Evolutionary conservation across 1,140 invertebrate genomes (phyloP).

Genomic region (Drosophila ananassae): DNA sequence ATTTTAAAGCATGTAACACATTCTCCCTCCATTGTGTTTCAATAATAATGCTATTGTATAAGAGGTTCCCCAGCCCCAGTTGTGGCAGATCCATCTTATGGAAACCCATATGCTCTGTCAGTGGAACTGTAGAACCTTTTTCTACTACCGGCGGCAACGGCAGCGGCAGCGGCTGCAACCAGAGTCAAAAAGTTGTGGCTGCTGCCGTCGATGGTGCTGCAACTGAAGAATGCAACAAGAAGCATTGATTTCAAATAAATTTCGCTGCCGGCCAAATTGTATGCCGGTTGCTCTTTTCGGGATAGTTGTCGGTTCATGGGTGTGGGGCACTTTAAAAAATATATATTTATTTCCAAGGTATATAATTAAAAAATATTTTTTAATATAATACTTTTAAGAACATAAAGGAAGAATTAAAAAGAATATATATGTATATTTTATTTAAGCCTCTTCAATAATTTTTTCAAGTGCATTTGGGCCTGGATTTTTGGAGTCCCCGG

Average conservation of each 20-base stretch:
- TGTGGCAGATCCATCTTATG: not conserved
- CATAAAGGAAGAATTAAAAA: not conserved
- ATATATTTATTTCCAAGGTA: not conserved
- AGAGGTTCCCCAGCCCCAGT: not conserved
- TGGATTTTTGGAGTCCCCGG: conserved; percentile 14
- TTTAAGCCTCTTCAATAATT: not conserved
- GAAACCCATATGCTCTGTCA: conserved; percentile 31
- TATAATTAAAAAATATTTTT: no score
- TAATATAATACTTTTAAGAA: not conserved
- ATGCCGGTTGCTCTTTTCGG: conserved; percentile 71
- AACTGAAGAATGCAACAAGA: conserved; percentile 80
- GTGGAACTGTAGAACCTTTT: conserved; percentile 43
- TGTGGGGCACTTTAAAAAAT: conserved; percentile 32
- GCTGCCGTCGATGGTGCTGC: conserved; percentile 56
- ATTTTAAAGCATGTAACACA: not conserved
- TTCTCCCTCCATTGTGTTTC: not conserved
- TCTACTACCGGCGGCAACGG: conserved; percentile 44
- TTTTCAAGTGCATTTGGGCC: conserved; percentile 15
- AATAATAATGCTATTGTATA: not conserved
- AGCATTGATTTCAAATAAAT: conserved; percentile 83
- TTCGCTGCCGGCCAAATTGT: conserved; percentile 81
- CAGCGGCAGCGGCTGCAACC: conserved; percentile 55
- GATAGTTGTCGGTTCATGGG: conserved; percentile 48
- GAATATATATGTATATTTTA: not conserved
- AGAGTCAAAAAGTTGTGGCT: conserved; percentile 71